Conservation (phyloP, 2,797 vertebrate genomes). For the Helostoma temminkii region DNA sequence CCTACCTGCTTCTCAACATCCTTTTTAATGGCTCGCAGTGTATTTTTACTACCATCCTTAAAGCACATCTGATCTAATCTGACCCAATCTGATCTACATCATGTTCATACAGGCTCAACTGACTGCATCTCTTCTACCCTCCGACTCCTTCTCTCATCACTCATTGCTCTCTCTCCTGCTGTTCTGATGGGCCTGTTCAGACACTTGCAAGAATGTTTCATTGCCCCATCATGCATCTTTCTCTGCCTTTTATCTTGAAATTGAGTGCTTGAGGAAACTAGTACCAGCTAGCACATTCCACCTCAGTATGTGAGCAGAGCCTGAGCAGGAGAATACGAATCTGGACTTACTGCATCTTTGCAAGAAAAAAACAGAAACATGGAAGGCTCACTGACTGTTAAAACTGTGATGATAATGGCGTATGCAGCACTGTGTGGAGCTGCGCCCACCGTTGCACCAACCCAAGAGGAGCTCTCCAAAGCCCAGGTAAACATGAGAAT, state of each 20-base stretch:
- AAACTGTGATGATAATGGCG: constrained; percentile 14
- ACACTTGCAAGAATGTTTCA: constrained; percentile 58
- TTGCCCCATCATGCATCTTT: constrained; percentile 23
- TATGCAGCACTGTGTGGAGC: constrained; percentile 27
- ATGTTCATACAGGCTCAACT: constrained; percentile 29
- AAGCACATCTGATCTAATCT: neutral
- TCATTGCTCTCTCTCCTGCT: neutral
- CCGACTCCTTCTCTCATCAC: neutral
- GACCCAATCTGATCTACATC: neutral
- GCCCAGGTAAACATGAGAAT: constrained; percentile 56
- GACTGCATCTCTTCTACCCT: neutral
- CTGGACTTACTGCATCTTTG: neutral
- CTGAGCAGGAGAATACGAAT: neutral
- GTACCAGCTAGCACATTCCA: neutral
- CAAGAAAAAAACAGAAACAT: constrained; percentile 33
- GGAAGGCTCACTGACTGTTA: constrained; percentile 20
- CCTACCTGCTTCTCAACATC: neutral
- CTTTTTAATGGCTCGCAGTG: too few species aligned
- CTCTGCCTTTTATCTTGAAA: constrained; percentile 1
- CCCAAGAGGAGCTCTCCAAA: constrained; percentile 50
- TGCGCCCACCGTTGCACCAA: constrained; percentile 28
- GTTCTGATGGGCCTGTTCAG: constrained; percentile 49
- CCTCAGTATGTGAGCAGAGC: neutral
- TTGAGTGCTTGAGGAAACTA: constrained; percentile 13
- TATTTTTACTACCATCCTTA: too few species aligned